Conservation (phyloP, 2,797 vertebrate species). For the Stomatorhinus walkeri region DNA sequence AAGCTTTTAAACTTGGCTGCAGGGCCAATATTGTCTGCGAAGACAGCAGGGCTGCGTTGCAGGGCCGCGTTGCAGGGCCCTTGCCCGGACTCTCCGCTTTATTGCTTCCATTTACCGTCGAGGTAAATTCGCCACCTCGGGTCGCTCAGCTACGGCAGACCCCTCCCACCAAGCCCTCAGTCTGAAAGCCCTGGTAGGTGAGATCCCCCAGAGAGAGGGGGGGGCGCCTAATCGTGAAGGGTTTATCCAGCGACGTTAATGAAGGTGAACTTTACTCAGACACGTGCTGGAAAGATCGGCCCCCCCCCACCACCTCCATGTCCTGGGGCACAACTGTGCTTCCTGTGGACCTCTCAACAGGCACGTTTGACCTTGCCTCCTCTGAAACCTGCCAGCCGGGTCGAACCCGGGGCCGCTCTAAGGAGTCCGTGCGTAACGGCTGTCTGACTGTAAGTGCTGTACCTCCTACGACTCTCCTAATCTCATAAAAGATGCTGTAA, state of each 20-base stretch:
- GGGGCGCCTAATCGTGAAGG: neutral
- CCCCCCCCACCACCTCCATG: neutral
- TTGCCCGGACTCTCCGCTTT: neutral
- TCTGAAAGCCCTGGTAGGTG: neutral
- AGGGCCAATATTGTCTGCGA: neutral
- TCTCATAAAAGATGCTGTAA: neutral
- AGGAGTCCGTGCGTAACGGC: neutral
- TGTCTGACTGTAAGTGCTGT: neutral
- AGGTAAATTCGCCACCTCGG: neutral
- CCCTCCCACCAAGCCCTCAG: neutral
- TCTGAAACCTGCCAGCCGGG: neutral
- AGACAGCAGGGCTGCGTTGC: neutral
- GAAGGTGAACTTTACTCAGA: slow-evolving; percentile 9
- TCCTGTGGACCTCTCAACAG: neutral
- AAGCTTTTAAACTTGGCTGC: neutral
- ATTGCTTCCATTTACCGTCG: neutral
- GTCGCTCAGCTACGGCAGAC: neutral
- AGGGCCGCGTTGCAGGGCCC: too few species aligned
- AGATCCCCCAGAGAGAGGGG: neutral
- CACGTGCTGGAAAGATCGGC: neutral
- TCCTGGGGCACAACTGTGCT: neutral
- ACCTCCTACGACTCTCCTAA: neutral
- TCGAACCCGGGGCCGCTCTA: neutral
- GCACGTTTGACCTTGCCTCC: neutral
- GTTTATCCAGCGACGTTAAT: slow-evolving; percentile 9